These are phyloP conservation scores for Physella acuta DNA, from an alignment of 1,140 invertebrate genomes.

Conservation along the genomic window DNA sequence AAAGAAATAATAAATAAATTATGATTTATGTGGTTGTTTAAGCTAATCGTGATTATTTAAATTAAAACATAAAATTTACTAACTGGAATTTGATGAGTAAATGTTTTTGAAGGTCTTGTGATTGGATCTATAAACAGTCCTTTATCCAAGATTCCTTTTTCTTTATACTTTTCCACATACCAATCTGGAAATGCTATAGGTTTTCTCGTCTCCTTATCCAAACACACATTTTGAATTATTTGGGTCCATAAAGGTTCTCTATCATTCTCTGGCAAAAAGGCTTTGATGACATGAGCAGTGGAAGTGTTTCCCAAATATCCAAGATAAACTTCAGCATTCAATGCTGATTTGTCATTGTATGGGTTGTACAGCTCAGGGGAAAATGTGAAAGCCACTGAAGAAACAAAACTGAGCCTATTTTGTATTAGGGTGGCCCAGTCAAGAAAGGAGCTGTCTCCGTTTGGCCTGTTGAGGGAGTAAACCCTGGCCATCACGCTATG, in stretches of 20 bases:
- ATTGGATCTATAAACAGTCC: background rate
- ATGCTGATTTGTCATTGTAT: background rate
- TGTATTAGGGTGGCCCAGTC: background rate
- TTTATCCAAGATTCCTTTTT: background rate
- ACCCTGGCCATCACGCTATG: background rate
- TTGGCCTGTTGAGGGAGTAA: background rate
- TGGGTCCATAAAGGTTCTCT: background rate
- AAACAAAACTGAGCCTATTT: background rate
- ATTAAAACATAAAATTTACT: background rate
- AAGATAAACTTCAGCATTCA: background rate
- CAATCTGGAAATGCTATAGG: slow-evolving; percentile 10
- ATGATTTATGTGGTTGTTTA: background rate
- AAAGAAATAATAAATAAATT: background rate
- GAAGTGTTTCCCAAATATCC: slow-evolving; percentile 15
- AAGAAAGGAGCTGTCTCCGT: background rate
- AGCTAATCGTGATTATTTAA: background rate
- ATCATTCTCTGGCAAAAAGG: background rate
- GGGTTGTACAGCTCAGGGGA: slow-evolving; percentile 6
- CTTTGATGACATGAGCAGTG: background rate
- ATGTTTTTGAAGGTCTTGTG: background rate
- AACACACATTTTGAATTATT: slow-evolving; percentile 8
- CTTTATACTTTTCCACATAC: slow-evolving; percentile 5
- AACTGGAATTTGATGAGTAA: background rate
- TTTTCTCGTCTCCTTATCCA: slow-evolving; percentile 12
- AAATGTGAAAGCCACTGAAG: background rate